Conservation (phyloP, 2,888 invertebrate species). For the Apodemia mormo region DNA sequence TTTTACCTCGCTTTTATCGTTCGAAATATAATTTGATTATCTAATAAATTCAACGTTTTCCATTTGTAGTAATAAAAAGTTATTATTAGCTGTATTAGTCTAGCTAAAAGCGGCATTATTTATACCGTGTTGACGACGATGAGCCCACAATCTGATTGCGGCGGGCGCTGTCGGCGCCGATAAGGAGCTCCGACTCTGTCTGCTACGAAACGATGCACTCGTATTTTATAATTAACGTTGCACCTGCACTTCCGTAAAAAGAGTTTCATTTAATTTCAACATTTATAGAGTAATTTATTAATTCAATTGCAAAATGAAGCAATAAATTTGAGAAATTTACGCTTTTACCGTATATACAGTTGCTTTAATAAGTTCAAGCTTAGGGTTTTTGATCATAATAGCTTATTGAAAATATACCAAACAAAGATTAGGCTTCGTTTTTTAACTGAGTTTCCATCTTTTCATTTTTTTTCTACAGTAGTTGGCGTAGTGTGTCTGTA, state of each 20-base stretch:
- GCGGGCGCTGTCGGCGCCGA: constrained; percentile 46
- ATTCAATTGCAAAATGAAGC: constrained; percentile 10
- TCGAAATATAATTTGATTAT: neutral
- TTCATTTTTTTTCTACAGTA: no score
- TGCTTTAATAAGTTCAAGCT: neutral
- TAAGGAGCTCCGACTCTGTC: constrained; percentile 47
- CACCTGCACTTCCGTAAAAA: constrained; percentile 17
- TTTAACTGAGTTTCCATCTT: no score
- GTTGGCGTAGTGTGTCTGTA: no score
- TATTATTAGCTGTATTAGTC: constrained; percentile 13
- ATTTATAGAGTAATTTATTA: constrained; percentile 18
- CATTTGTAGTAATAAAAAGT: neutral
- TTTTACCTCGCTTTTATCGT: neutral
- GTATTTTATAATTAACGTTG: constrained; percentile 30
- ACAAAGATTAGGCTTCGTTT: no score
- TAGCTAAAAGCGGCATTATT: constrained; percentile 18
- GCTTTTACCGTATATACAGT: neutral
- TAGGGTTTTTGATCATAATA: neutral
- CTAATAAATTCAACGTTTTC: constrained; percentile 9
- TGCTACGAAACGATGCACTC: constrained; percentile 47
- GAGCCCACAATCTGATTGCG: constrained; percentile 51
- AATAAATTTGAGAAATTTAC: neutral
- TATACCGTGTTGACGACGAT: constrained; percentile 10
- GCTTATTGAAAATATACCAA: no score
- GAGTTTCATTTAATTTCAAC: constrained; percentile 17